Base-by-base conservation (phyloP, 2,888 invertebrate genomes). In the Bruchidius siliquastri region DNA sequence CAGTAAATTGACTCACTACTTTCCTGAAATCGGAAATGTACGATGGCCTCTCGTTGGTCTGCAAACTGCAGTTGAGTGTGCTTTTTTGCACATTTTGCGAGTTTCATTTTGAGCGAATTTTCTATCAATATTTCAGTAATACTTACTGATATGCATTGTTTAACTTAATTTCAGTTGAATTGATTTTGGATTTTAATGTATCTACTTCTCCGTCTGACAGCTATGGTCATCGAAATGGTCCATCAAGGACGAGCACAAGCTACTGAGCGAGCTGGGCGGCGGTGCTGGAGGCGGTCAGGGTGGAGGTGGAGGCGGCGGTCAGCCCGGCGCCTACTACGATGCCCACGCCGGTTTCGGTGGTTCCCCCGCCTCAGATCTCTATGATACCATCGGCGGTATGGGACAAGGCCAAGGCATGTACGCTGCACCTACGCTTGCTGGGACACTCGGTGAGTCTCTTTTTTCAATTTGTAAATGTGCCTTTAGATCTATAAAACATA, bases 191-290 rank as follows among this genome's bases (percentile, higher is more conserved):
- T n/a, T n/a, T n/a, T 26, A 26, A 26, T 26, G 26, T 2, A 20
- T 10, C 67, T 67, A 67, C 10, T 67, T n/a, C 2, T 21, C 20
- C 22, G 2, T 68, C 22, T 80, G 83, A 80, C 88, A 93, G 93
- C 89, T 94, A 77, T 95, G 95, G 90, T 93, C 96, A 78, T 91
- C 92, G 77, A 96, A 96, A 88, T 96, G 96, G 96, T 94, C 94
- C 87, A 92, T 96, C 84, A 96, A 96, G 87, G 96, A 96, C 86
- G 95, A 96, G 85, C 95, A 95, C 88, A 96, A 96, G 87, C 87
- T 96, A 72, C 88, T 96, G 77, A 94, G 94, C 71, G 96, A 96
- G 86, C 89, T 96, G 70, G 94, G 94, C 30, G 90, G 90, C 78
- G 87, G 89, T 70, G 94, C 94, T 26, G 90, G 90, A 78, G 87